Base-by-base conservation (phyloP, 2,797 vertebrate species). In the Poecilia picta region DNA sequence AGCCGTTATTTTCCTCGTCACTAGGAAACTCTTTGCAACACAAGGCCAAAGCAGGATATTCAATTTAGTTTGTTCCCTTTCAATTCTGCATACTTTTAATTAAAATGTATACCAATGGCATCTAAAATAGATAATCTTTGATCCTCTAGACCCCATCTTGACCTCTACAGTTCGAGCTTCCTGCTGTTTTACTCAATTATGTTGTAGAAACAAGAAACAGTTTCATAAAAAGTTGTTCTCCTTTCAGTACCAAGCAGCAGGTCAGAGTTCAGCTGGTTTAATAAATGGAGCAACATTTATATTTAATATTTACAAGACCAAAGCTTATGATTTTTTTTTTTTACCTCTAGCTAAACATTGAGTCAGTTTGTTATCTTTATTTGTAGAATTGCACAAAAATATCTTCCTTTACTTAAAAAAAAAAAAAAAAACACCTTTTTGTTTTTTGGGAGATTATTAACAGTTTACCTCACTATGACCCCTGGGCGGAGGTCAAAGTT, bases 401-500 rank as follows among this genome's bases (percentile, higher is more conserved):
- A 36, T 36, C 16, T 33, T 31, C 15, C 18, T 59, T 31, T 31
- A 28, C 57, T 62, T 31, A 28, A 12, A 31, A 53, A 53, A 10
- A 23, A 23, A 51, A 53, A 51, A 51, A 23, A 2, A 23, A 53
- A 10, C 12, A 64, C 13, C 7, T 36, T 64, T 64, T 64, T 64
- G 1, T 18, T 31, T 31, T 16, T 57, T 31, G n/a, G 11, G 8
- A 64, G 31, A 33, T 64, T 13, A 33, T 18, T 6, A 36, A 33
- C 47, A 55, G 88, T 81, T 95, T 97, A 98, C 97, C 97, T 98
- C 95, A 99, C 98, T 46, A 99, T 98, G 75, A 98, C 97, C 87
- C 98, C 98, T 0, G 97, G 98, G 57, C 98, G 97, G 51, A 99
- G 97, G 89, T 98, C 98, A 28, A 99, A 98, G 91, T 99, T 99